Evolutionary conservation across 2,888 invertebrate species (phyloP), one percentile per base, ranked within the genome.

Genomic region (Ectropis crepuscularia): DNA sequence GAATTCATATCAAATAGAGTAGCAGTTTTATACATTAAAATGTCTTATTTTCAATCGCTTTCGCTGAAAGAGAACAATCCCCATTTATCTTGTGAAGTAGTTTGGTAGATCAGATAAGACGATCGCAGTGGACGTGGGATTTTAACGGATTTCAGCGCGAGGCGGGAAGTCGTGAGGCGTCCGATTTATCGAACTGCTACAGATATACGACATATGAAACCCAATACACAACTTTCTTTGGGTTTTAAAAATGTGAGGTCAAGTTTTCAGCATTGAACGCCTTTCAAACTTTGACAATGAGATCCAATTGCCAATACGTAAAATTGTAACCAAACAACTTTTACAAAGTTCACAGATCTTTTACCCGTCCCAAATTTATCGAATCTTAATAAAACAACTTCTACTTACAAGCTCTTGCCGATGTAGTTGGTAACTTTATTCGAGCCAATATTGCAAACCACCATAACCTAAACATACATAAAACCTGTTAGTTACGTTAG

Each of bases 21-120:
- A 28, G 16, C 4, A 28, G 16, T 28, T 28, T 41, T 16, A 50
- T 43, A 49, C 49, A 43, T 49, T 57, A 53, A 39, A 65, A 36
- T 72, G 68, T 77, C 78, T 74, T 75, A 75, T 80, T 81, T 83
- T 83, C 81, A 86, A 85, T 87, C 75, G 80, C 74, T 71, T 79
- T 79, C 73, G 71, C 72, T 79, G 77, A 76, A 79, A 82, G 78
- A 77, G 81, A 84, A 86, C 84, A 86, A 84, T 86, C 74, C 78
- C 82, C 84, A 86, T 89, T 86, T 87, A 87, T 88, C 84, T 85
- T 81, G 66, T 70, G 73, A 80, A 83, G 83, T 82, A 85, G 80
- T 85, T 81, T 76, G 71, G 73, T 69, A 77, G 79, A 86, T 86
- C 83, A 81, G 86, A 85, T 87, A 86, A 86, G 83, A 74, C 78